These are phyloP conservation scores for Periophthalmus modestus DNA, from an alignment of 2,113 vertebrate genomes.

Conservation along the genomic window DNA sequence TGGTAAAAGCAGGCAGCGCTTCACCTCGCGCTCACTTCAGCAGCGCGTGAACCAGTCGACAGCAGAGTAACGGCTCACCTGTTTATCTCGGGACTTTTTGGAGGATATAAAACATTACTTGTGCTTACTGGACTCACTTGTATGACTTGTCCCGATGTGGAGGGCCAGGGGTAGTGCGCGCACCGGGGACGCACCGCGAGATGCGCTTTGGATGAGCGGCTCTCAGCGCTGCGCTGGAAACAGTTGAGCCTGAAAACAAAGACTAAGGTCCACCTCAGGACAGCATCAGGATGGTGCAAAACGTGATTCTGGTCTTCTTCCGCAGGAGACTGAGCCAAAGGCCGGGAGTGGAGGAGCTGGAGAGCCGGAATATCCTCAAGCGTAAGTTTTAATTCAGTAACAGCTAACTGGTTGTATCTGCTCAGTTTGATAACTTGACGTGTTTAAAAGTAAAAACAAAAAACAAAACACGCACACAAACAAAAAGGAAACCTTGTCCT, in stretches of 20 bases:
- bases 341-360: conserved; percentile 95
- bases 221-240: conserved; percentile 46
- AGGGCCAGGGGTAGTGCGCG: conserved; percentile 21
- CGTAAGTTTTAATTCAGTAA: conserved; percentile 81
- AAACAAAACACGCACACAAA: neutral
- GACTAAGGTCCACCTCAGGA: neutral
- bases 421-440: neutral
- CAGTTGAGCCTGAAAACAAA: neutral
- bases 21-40: conserved; percentile 37
- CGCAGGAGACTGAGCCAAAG: conserved; percentile 98
- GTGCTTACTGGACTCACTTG: neutral
- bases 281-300: conserved; percentile 87
- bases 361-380: conserved; percentile 96
- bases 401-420: neutral
- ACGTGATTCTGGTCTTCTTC: conserved; percentile 96
- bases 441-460: neutral
- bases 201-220: conserved; percentile 57
- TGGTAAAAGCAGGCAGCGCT: conserved; percentile 45
- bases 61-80: neutral
- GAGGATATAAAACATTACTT: neutral
- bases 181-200: conserved; percentile 46
- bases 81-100: conserved; percentile 1
- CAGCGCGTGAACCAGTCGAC: conserved; percentile 32
- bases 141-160: conserved; percentile 67
- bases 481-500: neutral